Evolutionary conservation across 1,140 invertebrate genomes (phyloP).

Genomic region (Solenopsis invicta): DNA sequence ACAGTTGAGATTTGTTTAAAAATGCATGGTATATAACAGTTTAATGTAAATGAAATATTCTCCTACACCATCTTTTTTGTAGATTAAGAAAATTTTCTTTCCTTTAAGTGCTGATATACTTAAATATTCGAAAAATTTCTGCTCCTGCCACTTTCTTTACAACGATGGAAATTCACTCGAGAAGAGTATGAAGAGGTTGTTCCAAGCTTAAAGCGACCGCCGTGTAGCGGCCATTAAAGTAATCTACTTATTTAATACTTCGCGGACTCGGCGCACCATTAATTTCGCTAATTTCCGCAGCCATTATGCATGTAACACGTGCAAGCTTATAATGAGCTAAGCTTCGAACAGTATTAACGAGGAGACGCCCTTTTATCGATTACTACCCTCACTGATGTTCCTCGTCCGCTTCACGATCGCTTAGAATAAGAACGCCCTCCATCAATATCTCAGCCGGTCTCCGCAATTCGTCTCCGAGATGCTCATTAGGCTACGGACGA

Average conservation of each 20-base stretch:
- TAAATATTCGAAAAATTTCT: conserved; percentile 40
- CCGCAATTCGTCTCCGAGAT: conserved; percentile 38
- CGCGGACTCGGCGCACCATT: conserved; percentile 57
- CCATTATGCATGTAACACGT: conserved; percentile 62
- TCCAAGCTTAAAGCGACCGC: conserved; percentile 34
- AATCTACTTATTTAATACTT: conserved; percentile 67
- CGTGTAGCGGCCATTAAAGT: conserved; percentile 51
- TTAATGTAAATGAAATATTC: neutral
- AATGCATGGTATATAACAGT: neutral
- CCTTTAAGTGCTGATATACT: neutral
- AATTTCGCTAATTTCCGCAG: conserved; percentile 60
- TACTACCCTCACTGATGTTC: conserved; percentile 52
- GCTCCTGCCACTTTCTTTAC: conserved; percentile 4
- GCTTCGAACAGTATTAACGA: conserved; percentile 65
- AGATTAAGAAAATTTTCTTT: neutral
- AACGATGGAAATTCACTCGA: conserved; percentile 4
- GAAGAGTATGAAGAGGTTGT: conserved; percentile 35
- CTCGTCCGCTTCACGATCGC: conserved; percentile 51
- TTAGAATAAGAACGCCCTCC: conserved; percentile 56
- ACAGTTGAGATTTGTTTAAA: neutral
- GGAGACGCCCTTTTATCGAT: conserved; percentile 65
- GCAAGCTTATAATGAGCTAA: conserved; percentile 65
- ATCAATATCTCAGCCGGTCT: conserved; percentile 51
- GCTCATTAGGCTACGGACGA: conserved; percentile 37
- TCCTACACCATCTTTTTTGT: too few relatives aligned